These are phyloP conservation scores for Heterodera filipjevi DNA, from an alignment of 2,888 invertebrate species.

Conservation along the genomic window DNA sequence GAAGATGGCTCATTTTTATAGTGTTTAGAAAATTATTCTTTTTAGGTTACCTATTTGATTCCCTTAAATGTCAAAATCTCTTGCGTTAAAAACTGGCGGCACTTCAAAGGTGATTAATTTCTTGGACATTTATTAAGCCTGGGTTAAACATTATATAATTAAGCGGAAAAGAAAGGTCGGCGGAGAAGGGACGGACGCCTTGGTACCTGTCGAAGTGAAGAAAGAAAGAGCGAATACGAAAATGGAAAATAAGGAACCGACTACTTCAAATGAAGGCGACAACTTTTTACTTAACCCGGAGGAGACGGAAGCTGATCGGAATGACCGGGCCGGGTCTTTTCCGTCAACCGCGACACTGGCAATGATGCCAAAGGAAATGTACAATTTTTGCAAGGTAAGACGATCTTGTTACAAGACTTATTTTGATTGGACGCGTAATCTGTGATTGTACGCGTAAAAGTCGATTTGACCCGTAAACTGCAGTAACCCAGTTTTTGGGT, in stretches of 20 bases:
- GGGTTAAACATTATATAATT: too few relatives aligned
- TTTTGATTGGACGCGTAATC: too few relatives aligned
- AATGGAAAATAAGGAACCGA: neutral
- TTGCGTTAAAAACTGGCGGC: neutral
- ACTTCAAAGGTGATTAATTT: neutral
- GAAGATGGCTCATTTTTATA: too few relatives aligned
- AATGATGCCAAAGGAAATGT: conserved; percentile 21
- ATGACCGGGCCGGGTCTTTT: neutral
- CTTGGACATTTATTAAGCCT: neutral
- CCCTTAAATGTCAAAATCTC: neutral
- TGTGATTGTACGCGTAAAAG: too few relatives aligned
- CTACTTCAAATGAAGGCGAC: neutral
- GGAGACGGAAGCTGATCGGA: neutral
- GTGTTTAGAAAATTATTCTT: too few relatives aligned
- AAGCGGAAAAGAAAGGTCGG: neutral
- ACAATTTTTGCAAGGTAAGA: conserved; percentile 23
- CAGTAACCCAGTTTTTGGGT: too few relatives aligned
- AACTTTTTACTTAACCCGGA: neutral
- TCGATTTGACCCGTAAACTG: too few relatives aligned
- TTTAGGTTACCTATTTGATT: neutral
- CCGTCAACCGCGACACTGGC: neutral
- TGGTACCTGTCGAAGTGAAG: neutral
- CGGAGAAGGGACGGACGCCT: neutral
- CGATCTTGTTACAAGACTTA: too few relatives aligned
- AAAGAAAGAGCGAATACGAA: neutral